Evolutionary conservation across 2,797 vertebrate species (phyloP).

Genomic region (Graptemys geographica): DNA sequence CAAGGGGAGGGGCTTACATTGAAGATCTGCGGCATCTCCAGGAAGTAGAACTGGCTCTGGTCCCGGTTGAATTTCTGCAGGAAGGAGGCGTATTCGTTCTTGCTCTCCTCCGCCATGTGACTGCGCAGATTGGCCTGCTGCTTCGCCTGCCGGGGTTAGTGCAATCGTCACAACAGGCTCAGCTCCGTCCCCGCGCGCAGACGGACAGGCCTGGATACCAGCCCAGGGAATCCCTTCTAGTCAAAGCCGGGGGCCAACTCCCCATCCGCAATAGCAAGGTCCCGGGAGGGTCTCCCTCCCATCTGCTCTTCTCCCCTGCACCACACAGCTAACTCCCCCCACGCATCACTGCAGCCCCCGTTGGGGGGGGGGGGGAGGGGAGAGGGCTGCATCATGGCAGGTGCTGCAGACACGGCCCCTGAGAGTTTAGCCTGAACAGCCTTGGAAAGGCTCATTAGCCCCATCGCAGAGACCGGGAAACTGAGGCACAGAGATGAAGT

Average conservation of each 20-base stretch:
- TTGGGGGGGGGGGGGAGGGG: rapidly evolving
- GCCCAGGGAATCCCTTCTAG: background rate
- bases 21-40: constrained; percentile 87
- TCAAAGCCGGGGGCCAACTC: background rate
- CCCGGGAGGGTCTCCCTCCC: background rate
- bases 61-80: constrained; percentile 92
- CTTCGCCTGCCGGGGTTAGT: constrained; percentile 80
- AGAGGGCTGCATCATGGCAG: background rate
- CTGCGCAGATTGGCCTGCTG: constrained; percentile 83
- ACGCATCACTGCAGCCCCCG: too few species aligned
- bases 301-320: background rate
- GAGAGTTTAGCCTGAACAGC: background rate
- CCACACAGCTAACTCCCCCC: background rate
- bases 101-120: constrained; percentile 88
- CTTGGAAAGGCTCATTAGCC: background rate
- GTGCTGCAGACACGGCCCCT: background rate
- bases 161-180: background rate
- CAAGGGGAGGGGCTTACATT: constrained; percentile 78
- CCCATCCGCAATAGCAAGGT: background rate
- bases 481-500: background rate
- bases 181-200: background rate
- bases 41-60: constrained; percentile 86
- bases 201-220: too few species aligned
- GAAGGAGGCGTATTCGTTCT: constrained; percentile 89
- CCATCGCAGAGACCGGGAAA: background rate